Percentiles rank a stretch among this genome's conserved stretches.
Evolutionary conservation across 2,113 vertebrate genomes (phyloP).

Genomic region (Willisornis vidua): DNA sequence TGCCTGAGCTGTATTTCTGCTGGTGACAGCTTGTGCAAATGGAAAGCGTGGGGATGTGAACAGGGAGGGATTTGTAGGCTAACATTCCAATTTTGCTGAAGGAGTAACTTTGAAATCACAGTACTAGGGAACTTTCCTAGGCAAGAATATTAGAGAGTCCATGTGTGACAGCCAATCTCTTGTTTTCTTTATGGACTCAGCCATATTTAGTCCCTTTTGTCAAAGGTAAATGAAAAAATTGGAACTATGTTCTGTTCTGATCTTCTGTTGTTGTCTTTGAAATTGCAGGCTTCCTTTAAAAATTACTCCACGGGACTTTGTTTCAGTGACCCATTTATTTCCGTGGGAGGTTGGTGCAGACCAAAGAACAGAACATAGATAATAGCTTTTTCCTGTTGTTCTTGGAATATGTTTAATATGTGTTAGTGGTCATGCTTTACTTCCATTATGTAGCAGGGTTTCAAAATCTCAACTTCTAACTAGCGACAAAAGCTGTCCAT

Average conservation of each 20-base stretch:
- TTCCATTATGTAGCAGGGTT: not conserved
- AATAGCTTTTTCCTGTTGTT: slow-evolving; percentile 15
- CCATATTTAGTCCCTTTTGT: not conserved
- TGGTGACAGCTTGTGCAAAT: slow-evolving; percentile 4
- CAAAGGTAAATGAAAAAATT: not conserved
- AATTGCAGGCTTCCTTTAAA: slow-evolving; percentile 6
- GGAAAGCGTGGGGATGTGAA: not conserved
- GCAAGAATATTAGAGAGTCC: not conserved
- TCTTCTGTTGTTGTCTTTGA: not conserved
- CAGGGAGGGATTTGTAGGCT: not conserved
- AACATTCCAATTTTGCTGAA: not conserved
- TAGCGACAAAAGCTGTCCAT: not conserved
- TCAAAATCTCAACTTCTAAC: not conserved
- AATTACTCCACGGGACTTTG: not conserved
- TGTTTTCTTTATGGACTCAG: not conserved
- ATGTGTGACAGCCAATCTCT: not conserved
- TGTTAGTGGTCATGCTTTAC: not conserved
- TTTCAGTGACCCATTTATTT: slow-evolving; percentile 5
- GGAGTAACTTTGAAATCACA: not conserved
- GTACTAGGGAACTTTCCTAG: not conserved
- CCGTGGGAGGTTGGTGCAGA: not conserved
- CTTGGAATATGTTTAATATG: not conserved
- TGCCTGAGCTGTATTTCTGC: slow-evolving; percentile 9
- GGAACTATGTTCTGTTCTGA: not conserved
- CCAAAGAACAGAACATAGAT: not conserved